Evolutionary conservation across 1,140 invertebrate genomes (phyloP).

Genomic region (Brachionus sp.): DNA sequence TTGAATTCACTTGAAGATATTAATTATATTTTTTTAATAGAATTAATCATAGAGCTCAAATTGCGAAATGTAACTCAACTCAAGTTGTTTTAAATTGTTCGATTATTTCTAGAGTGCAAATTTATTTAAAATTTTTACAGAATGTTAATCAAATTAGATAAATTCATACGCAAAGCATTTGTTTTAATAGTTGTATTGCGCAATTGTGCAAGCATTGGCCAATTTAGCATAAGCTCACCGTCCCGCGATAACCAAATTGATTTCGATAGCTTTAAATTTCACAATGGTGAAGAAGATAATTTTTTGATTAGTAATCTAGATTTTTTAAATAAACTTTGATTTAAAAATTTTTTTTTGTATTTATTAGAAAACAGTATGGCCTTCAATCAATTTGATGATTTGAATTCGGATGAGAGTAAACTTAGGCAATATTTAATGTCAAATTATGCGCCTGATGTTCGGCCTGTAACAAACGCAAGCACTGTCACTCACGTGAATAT

Average conservation of each 20-base stretch:
- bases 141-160: not conserved
- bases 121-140: not conserved
- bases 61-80: not conserved
- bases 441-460: constrained; percentile 1
- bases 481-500: constrained; percentile 21
- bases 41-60: not conserved
- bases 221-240: not conserved
- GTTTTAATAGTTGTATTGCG: not conserved
- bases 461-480: constrained; percentile 11
- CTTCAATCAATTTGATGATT: not conserved
- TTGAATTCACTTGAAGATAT: not conserved
- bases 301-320: not conserved
- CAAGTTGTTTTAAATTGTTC: not conserved
- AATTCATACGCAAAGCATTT: not conserved
- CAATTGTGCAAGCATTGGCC: not conserved
- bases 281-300: not conserved
- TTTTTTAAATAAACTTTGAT: not conserved
- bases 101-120: not conserved
- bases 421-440: not conserved
- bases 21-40: not conserved
- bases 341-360: not conserved
- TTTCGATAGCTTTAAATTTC: not conserved
- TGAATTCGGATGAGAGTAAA: constrained; percentile 32
- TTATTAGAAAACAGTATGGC: not conserved
- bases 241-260: not conserved